A percentile compares a stretch with the other conserved stretches of the same genome.
phyloP scores from a whole-genome alignment of 2,113 vertebrate species.

The Bubo blakistoni region DNA sequence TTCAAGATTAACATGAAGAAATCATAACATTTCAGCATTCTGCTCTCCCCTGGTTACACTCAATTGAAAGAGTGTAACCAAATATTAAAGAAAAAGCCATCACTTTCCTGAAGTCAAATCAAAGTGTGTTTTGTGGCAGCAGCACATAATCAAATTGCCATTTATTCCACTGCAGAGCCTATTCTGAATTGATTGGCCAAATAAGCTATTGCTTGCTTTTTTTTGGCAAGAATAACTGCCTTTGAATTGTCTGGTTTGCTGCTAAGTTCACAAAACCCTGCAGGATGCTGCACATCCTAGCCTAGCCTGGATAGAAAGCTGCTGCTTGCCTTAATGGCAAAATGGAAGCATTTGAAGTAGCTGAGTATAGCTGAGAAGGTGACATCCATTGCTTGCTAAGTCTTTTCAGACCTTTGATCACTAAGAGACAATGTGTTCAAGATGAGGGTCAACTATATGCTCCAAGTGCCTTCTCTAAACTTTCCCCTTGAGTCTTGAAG shows the following conservation, averaged over 20 bases:
- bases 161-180: not conserved
- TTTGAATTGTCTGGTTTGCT: not conserved
- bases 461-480: not conserved
- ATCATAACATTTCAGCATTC: not conserved
- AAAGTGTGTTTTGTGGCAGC: not conserved
- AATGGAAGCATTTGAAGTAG: not conserved
- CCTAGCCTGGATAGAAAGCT: not conserved
- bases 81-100: not conserved
- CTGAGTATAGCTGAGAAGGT: not conserved
- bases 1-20: not conserved
- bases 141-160: constrained; percentile 4
- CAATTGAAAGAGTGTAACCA: not conserved
- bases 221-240: not conserved
- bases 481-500: not conserved
- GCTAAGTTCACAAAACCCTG: not conserved
- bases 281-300: not conserved
- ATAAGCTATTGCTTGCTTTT: not conserved
- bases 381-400: not conserved
- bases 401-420: not conserved
- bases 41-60: not conserved
- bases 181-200: not conserved
- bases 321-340: not conserved
- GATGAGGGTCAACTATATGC: not conserved
- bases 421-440: not conserved
- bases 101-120: not conserved